Base-by-base conservation (phyloP, 92 coral and sea anemone species). In the Phenganax stokvisi region DNA sequence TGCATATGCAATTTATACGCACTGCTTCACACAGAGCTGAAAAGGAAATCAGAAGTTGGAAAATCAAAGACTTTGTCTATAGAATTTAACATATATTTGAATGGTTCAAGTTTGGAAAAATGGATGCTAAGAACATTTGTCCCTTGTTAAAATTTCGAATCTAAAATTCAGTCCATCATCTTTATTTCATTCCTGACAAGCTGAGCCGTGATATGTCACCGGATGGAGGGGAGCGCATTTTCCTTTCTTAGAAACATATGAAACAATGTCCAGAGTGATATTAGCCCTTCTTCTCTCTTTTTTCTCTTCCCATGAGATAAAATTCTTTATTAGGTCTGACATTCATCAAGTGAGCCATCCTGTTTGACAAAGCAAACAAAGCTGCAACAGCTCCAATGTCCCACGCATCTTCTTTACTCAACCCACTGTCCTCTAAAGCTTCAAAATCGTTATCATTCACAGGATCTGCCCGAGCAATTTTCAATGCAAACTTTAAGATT, bases 271-370 rank as follows among this genome's bases (percentile, higher is more conserved):
- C 27, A 64, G 16, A 29, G 27, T 64, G 72, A 17, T 37, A 7
- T 29, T 77, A 10, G 15, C 60, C 17, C 75, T 83, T 84, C 65
- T 85, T 85, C 37, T 87, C 92, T 72, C 80, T 81, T 55, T 89
- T 91, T 57, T 84, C 75, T 68, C 97, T 84, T 8, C 97, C 98
- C 93, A 93, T 81, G 56, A 87, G 80, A 80, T 85, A 93, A 76
- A 91, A 93, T 70, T 93, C 97, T 57, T 89, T 89, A 83, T 93
- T 93, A 20, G 97, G 98, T 72, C 94, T 87, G 97, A 91, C 88
- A 80, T 88, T 89, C 62, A 92, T 88, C 69, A 93, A 61, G 76
- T 93, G 97, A 52, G 98, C 98, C 87, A 93, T 75, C 68, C 98
- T 86, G 64, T 93, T 93, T 11, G 98, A 91, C 89, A 93, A 72